These are phyloP conservation scores for Mesorhabditis spiculigera DNA, from an alignment of 2,888 invertebrate genomes.

Conservation along the genomic window DNA sequence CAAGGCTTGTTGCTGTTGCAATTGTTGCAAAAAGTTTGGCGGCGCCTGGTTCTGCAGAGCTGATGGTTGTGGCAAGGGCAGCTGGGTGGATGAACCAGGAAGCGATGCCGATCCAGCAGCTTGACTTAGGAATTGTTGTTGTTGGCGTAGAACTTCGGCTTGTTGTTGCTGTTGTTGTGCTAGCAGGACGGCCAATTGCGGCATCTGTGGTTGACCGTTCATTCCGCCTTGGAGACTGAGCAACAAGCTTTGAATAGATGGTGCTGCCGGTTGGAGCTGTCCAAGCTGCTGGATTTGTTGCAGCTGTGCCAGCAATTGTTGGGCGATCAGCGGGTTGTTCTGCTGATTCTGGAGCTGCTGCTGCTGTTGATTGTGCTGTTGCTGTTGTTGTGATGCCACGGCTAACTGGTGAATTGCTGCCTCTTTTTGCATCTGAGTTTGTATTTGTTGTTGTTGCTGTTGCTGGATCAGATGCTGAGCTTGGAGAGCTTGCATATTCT, in stretches of 20 bases:
- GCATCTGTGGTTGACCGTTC: no score
- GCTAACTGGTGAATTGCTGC: not conserved
- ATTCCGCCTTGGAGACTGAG: not conserved
- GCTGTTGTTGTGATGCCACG: conserved; percentile 7
- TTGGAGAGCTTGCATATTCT: not conserved
- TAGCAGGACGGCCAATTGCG: not conserved
- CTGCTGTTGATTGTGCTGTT: conserved; percentile 4
- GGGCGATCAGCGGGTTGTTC: not conserved
- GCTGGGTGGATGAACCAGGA: conserved; percentile 8
- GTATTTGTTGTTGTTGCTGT: conserved; percentile 14
- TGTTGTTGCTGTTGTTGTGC: not conserved
- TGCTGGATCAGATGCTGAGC: conserved; percentile 8
- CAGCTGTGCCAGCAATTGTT: conserved; percentile 7
- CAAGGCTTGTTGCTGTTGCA: conserved; percentile 11
- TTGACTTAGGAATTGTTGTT: conserved; percentile 8
- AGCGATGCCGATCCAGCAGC: conserved; percentile 8
- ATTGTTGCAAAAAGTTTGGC: conserved; percentile 3
- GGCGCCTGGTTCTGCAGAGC: not conserved
- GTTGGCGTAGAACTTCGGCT: not conserved
- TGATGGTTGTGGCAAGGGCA: conserved; percentile 1
- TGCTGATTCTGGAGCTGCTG: not conserved
- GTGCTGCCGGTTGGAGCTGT: not conserved
- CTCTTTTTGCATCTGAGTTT: not conserved
- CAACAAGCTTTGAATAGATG: not conserved
- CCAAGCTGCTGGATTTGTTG: conserved; percentile 3